Evolutionary conservation across 2,888 invertebrate species (phyloP), one percentile per base, ranked within the genome.

Genomic region (Lamellibrachia satsuma): DNA sequence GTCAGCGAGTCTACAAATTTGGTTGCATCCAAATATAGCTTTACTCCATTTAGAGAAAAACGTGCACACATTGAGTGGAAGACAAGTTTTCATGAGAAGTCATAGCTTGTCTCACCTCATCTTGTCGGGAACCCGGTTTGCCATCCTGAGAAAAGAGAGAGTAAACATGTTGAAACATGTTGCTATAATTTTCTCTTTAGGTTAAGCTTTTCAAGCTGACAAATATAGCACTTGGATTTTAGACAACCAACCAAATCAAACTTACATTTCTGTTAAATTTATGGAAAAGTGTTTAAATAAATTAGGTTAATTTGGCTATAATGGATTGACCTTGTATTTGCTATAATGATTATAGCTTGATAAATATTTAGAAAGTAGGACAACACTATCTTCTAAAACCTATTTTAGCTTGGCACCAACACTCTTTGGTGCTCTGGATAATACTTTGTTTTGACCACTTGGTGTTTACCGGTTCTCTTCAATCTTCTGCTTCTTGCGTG

Each of bases 401-500:
- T 39, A 39, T 39, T 22, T 75, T 75, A 75, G 22, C 6, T n/a
- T 75, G 22, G 22, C 75, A 22, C 75, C 4, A 22, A 22, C 22
- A 22, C n/a, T 75, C n/a, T 15, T 6, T 11, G 22, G 75, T 75
- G 15, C 75, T 75, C 75, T 4, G n/a, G 2, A 22, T 75, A 75
- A 6, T 75, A 75, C 3, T 57, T 57, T 57, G 15, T 27, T 15
- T 9, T 22, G 91, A 11, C 51, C 92, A 91, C 55, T n/a, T 52
- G 92, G n/a, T 39, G 92, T 52, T 91, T 95, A 98, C 94, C 98
- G 97, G 96, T 99, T 99, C 95, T 98, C 98, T 96, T 98, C 98
- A 93, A 99, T 98, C 96, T 99, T 99, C 93, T 98, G 97, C 92
- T 98, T 97, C 96, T 99, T 99, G 92, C 95, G 94, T 93, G 95